These are phyloP conservation scores for Clarias batrachus DNA, from an alignment of 2,113 vertebrate genomes.

Conservation along the genomic window DNA sequence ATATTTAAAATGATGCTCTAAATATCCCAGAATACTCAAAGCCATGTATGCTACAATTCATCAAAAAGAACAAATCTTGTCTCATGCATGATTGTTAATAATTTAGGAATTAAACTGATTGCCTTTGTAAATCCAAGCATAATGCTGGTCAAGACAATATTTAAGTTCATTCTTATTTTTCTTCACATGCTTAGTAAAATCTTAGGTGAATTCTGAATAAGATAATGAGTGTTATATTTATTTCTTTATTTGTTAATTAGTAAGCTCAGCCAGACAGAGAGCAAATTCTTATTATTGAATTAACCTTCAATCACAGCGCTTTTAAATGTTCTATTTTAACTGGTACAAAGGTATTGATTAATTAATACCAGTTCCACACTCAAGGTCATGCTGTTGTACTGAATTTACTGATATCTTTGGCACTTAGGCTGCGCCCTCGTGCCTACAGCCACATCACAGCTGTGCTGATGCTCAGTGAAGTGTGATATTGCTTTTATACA, in stretches of 20 bases:
- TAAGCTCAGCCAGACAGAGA: background rate
- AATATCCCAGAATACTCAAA: conserved; percentile 57
- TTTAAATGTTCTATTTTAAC: no score
- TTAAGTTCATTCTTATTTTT: background rate
- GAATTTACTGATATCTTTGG: no score
- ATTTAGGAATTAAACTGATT: conserved; percentile 1
- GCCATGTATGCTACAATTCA: conserved; percentile 22
- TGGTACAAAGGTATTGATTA: no score
- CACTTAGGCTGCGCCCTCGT: no score
- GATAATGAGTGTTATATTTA: background rate
- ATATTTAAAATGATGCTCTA: conserved; percentile 58
- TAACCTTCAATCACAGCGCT: no score
- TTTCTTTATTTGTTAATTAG: background rate
- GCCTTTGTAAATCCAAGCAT: background rate
- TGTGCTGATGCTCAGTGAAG: no score
- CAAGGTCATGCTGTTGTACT: no score
- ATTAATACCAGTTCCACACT: no score
- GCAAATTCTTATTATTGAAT: no score
- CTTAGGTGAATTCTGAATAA: background rate
- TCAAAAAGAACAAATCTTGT: conserved; percentile 16
- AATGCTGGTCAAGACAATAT: background rate
- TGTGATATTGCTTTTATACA: no score
- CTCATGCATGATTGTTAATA: background rate
- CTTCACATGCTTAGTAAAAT: background rate
- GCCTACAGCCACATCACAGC: no score